Base-by-base conservation (phyloP, 2,888 invertebrate genomes). In the Nomada lathburiana region DNA sequence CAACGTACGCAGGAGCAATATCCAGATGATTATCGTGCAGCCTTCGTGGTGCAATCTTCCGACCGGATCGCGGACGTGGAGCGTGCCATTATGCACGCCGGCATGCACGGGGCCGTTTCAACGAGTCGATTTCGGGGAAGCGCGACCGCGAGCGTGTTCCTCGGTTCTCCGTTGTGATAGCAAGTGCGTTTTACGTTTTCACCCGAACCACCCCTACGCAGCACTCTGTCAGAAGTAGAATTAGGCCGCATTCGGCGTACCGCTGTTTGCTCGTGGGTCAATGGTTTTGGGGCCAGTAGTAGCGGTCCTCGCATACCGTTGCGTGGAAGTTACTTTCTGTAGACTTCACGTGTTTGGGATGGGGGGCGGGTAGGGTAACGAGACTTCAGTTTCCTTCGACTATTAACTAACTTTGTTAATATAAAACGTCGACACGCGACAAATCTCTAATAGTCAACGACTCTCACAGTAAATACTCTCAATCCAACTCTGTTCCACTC, bases 11-110 rank as follows among this genome's bases (percentile, higher is more conserved):
- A 90, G 90, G 88, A 90, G 92, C 91, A 91, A 92, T 92, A 92
- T 92, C 90, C 85, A 91, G 93, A 93, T 92, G 86, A 90, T 90
- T 93, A 92, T 92, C 92, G 88, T 87, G 82, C 79, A 86, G 85
- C 85, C 88, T 89, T 82, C 83, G 89, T 89, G 89, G 90, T 85
- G 86, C 89, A 92, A 92, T 92, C 92, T 92, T 81, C 83, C 85
- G 86, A 89, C 89, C 90, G 88, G 90, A 91, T 91, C 90, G 86
- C 80, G 83, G 84, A 85, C 78, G 77, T 87, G 89, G 87, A 92
- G 92, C 90, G 92, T 91, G 92, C 91, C 91, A 92, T 92, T 92
- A 91, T 90, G 87, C 89, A 71, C 75, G 68, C 59, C 59, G 59
- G 77, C 79, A 75, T 74, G 69, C 76, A 57, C 42, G 20, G 67